These are phyloP conservation scores for Serripes groenlandicus DNA, from an alignment of 2,888 invertebrate genomes.

Conservation along the genomic window DNA sequence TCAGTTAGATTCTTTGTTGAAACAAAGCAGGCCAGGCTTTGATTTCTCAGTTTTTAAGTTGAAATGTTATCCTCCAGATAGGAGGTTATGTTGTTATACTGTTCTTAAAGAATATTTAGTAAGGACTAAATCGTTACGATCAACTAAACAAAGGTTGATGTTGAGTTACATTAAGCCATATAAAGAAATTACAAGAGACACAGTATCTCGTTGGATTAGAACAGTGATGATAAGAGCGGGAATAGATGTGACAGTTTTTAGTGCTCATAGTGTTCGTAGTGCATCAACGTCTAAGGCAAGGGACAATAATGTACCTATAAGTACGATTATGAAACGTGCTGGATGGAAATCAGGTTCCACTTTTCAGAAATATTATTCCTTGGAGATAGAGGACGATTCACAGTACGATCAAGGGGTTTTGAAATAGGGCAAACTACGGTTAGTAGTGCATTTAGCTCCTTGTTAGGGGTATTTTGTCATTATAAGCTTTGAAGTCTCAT, in stretches of 20 bases:
- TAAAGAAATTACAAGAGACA: constrained; percentile 54
- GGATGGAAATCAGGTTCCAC: too few species aligned
- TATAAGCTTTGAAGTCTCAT: too few species aligned
- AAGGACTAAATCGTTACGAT: constrained; percentile 23
- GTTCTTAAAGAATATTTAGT: constrained; percentile 49
- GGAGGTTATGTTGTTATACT: constrained; percentile 41
- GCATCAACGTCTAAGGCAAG: constrained; percentile 56
- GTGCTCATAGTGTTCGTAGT: constrained; percentile 57
- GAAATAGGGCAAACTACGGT: too few species aligned
- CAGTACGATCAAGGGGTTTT: neutral
- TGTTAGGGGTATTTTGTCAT: too few species aligned
- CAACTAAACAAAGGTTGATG: constrained; percentile 31
- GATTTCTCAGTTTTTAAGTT: constrained; percentile 22
- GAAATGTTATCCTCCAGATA: too few species aligned
- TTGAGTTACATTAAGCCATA: constrained; percentile 62
- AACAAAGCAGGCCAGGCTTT: constrained; percentile 38
- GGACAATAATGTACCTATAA: constrained; percentile 35
- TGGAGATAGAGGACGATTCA: too few species aligned
- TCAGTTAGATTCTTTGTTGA: constrained; percentile 28
- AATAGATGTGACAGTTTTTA: constrained; percentile 44
- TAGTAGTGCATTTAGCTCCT: too few species aligned
- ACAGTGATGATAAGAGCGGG: constrained; percentile 34
- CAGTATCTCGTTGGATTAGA: constrained; percentile 60
- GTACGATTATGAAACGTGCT: constrained; percentile 45
- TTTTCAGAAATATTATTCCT: too few species aligned